Evolutionary conservation across 2,888 invertebrate genomes (phyloP).

Genomic region (Unio pictorum): DNA sequence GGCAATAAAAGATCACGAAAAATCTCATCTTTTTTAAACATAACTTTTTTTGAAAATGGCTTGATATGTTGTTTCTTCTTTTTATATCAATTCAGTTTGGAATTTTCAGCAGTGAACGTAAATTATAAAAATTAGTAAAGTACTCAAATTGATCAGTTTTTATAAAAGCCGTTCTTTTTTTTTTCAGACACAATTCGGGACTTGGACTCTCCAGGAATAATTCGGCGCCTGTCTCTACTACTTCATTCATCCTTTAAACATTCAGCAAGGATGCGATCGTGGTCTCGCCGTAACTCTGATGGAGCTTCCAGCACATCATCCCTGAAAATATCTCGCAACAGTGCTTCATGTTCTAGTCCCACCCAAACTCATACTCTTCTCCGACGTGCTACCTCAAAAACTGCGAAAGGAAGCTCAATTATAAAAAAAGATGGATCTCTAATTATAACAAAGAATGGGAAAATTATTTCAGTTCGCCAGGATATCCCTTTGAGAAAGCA

Average conservation of each 20-base stretch:
- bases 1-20: too few relatives aligned
- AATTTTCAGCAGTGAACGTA: too few relatives aligned
- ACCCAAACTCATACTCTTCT: slow-evolving; percentile 32
- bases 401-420: slow-evolving; percentile 52
- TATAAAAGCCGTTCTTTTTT: slow-evolving; percentile 2
- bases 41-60: too few relatives aligned
- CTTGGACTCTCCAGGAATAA: slow-evolving; percentile 30
- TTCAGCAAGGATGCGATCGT: slow-evolving; percentile 6
- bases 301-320: slow-evolving; percentile 20
- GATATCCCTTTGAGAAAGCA: slow-evolving; percentile 15
- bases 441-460: slow-evolving; percentile 61
- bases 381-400: slow-evolving; percentile 42
- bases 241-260: slow-evolving; percentile 30
- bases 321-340: slow-evolving; percentile 6
- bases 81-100: too few relatives aligned
- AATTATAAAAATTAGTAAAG: too few relatives aligned
- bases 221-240: slow-evolving; percentile 23
- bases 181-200: slow-evolving; percentile 31
- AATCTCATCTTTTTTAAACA: too few relatives aligned
- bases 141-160: background rate
- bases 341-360: slow-evolving; percentile 17
- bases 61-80: too few relatives aligned
- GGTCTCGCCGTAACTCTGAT: slow-evolving; percentile 23
- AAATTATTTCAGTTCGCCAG: slow-evolving; percentile 56
- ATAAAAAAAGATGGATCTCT: slow-evolving; percentile 57